Base-by-base conservation (phyloP, 2,888 invertebrate genomes). In the Empis livida region DNA sequence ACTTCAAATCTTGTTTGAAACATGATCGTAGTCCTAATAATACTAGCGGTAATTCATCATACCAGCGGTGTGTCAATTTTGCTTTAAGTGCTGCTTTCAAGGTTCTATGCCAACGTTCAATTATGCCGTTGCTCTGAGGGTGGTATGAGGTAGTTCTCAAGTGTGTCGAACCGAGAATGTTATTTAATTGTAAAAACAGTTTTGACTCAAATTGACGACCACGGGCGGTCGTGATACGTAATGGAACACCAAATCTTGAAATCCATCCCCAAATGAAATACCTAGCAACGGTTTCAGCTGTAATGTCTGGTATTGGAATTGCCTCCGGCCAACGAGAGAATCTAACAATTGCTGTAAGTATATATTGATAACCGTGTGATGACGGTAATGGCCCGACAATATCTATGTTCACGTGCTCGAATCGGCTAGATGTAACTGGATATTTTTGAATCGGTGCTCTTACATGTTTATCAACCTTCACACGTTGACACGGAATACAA, bases 21-120 rank as follows among this genome's bases (percentile, higher is more conserved):
- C 53, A 46, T 0, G 55, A 49, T 5, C 63, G 53, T 3, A 62
- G 37, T 2, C 61, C 64, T 3, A 68, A 51, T 1, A 67, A 49
- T 4, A 65, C 56, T 10, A 53, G 48, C 1, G 63, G 62, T 11
- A 68, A 15, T 5, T 16, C 16, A 3, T 39, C 11, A 10, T 15
- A 10, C 39, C 17, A 39, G 10, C 9, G 14, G 4, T 5, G 3
- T 11, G 10, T 10, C 16, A 13, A 4, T 13, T 39, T 39, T 3
- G 17, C 10, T 6, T 17, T 17, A 9, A 39, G 5, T 3, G 39
- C 10, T 17, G 39, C n/a, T 53, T 64, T 70, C 44, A 68, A 47
- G 10, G 57, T 56, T 2, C 69, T 53, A 50, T 71, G 68, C 42
- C 61, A 59, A 5, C 65, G 49, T 48, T 70, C 65, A 2, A 69